Conservation (phyloP, 2,888 invertebrate species). For the Stenotaenia linearis region DNA sequence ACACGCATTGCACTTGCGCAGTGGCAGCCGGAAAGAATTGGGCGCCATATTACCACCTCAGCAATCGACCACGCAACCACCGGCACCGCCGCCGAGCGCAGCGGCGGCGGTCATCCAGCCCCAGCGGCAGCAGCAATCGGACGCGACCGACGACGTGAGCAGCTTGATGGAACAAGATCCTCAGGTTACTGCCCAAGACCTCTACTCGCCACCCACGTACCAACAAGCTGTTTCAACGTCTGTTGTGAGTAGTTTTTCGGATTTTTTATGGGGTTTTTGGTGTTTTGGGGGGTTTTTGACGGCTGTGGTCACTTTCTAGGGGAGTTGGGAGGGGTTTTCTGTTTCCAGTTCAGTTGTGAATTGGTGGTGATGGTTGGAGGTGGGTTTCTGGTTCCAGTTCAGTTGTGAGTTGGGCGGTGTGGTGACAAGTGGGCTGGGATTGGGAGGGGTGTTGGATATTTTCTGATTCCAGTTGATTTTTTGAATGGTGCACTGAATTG, state of each 20-base stretch:
- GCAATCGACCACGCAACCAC: slow-evolving; percentile 22
- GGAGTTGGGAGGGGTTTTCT: no score
- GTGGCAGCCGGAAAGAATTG: slow-evolving; percentile 4
- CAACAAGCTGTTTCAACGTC: slow-evolving; percentile 28
- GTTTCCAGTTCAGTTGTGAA: no score
- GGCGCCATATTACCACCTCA: slow-evolving; percentile 9
- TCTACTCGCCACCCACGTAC: slow-evolving; percentile 22
- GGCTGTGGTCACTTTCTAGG: no score
- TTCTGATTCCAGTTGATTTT: no score
- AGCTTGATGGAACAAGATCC: neutral
- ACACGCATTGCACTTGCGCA: slow-evolving; percentile 42
- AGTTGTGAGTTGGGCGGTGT: no score
- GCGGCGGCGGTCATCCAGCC: slow-evolving; percentile 17
- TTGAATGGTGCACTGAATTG: no score
- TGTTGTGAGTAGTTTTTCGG: neutral
- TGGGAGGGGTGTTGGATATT: no score
- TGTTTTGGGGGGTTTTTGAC: no score
- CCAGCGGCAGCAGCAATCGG: neutral
- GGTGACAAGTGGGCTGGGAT: no score
- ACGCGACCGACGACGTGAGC: neutral
- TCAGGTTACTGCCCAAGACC: neutral
- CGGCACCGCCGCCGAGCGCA: slow-evolving; percentile 48
- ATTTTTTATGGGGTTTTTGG: neutral
- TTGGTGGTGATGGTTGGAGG: no score
- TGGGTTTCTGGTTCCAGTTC: no score